Base-by-base conservation (phyloP, 1,140 invertebrate genomes). In the Coenobita brevimanus region DNA sequence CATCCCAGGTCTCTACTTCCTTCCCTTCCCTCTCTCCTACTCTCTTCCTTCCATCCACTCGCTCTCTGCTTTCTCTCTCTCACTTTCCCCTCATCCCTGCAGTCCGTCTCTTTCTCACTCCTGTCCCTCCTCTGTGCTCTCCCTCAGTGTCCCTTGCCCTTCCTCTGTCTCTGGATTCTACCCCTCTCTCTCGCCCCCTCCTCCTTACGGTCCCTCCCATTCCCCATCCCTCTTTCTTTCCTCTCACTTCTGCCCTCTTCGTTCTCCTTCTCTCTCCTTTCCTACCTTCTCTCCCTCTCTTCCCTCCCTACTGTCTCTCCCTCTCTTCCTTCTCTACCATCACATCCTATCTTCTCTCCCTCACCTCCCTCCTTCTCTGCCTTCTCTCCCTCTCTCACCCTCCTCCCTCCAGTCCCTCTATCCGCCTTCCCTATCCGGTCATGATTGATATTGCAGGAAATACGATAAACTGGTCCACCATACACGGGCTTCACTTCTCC, bases 391-490 rank as follows among this genome's bases (percentile, higher is more conserved):
- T n/a, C 30, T 30, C 67, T 33, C 41, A 21, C 1, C 36, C 67
- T 38, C 41, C 67, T 38, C n/a, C n/a, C n/a, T n/a, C n/a, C n/a
- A n/a, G 67, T 13, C n/a, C 4, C 24, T 27, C 13, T 17, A 67
- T 67, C 64, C 64, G n/a, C 4, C 27, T n/a, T n/a, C n/a, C n/a
- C n/a, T n/a, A n/a, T n/a, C n/a, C 64, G 13, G 33, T 21, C 67
- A 13, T 71, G 33, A 71, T 71, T 71, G 33, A 71, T 38, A 71
- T 17, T 38, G 33, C 67, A 71, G 67, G 67, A 71, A 71, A 38
- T 27, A 33, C 64, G 64, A 67, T 67, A 67, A 67, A 67, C 64
- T 67, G 64, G 64, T 13, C 21, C 4, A 4, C 8, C n/a, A n/a
- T n/a, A n/a, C n/a, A n/a, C n/a, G n/a, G n/a, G n/a, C n/a, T n/a